These are phyloP conservation scores for Brachionus manjavacas DNA, from an alignment of 1,140 invertebrate species.

Conservation along the genomic window DNA sequence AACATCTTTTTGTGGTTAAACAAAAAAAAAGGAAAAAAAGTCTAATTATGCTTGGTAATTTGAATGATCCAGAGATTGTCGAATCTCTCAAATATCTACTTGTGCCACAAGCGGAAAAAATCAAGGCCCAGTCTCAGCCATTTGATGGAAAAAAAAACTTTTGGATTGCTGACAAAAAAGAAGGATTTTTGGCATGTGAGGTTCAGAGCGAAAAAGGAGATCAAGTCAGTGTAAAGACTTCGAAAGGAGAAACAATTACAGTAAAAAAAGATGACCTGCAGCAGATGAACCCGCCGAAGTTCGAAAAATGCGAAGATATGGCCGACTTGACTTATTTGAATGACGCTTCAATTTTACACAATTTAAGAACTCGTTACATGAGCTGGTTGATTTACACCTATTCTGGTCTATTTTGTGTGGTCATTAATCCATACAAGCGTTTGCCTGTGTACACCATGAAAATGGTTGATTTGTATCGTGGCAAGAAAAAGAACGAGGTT, in stretches of 20 bases:
- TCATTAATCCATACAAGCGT: conserved; percentile 99
- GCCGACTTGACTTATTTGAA: conserved; percentile 99
- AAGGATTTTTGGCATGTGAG: conserved; percentile 90
- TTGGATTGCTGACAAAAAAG: conserved; percentile 93
- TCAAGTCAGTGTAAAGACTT: conserved; percentile 77
- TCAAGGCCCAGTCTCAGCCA: conserved; percentile 74
- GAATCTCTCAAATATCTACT: conserved; percentile 41
- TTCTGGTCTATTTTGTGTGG: conserved; percentile 98
- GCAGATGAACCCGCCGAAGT: conserved; percentile 99
- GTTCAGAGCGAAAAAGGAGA: conserved; percentile 98
- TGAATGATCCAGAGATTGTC: conserved; percentile 39
- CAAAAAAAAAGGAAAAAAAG: background rate
- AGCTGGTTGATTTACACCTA: conserved; percentile 98
- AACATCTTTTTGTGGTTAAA: background rate
- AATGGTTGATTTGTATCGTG: conserved; percentile 93
- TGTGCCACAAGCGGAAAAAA: conserved; percentile 31
- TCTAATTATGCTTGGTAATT: background rate
- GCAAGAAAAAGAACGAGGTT: conserved; percentile 97
- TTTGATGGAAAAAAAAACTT: conserved; percentile 99
- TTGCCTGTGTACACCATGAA: conserved; percentile 96
- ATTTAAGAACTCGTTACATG: conserved; percentile 95
- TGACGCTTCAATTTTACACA: conserved; percentile 97
- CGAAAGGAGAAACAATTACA: conserved; percentile 59
- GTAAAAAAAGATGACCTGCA: conserved; percentile 93
- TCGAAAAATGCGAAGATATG: conserved; percentile 98